These are phyloP conservation scores for Cuculus canorus DNA, from an alignment of 2,797 vertebrate species.

Conservation along the genomic window DNA sequence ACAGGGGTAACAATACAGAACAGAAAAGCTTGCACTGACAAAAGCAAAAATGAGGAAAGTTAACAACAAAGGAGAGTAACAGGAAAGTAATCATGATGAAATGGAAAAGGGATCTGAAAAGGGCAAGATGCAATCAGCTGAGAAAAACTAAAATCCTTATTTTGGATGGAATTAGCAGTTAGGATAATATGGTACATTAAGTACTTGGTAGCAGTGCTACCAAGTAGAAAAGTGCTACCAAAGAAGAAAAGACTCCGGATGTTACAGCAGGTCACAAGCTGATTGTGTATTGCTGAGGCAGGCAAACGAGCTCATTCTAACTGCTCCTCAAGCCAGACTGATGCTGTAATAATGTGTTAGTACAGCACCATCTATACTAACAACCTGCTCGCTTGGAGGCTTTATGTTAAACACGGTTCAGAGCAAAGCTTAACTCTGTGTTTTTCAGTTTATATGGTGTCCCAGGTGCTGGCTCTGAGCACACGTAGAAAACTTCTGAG, in stretches of 20 bases:
- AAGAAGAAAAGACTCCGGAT: not conserved
- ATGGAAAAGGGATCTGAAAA: not conserved
- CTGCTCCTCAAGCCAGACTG: not conserved
- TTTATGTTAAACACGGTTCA: fast-evolving
- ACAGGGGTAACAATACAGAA: not conserved
- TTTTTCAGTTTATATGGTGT: not conserved
- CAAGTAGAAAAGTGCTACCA: too few relatives aligned
- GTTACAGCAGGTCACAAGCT: not conserved
- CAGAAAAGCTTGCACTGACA: not conserved
- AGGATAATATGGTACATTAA: not conserved
- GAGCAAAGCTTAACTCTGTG: not conserved
- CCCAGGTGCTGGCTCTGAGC: not conserved
- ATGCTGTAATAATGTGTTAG: fast-evolving
- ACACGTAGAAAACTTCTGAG: not conserved
- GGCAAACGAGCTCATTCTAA: not conserved
- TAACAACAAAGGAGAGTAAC: not conserved
- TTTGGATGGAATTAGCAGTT: not conserved
- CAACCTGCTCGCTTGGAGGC: too few relatives aligned
- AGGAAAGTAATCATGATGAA: not conserved
- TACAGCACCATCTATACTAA: not conserved
- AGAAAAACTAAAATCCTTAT: not conserved
- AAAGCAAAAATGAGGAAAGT: not conserved
- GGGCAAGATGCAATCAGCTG: not conserved
- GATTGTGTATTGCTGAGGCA: not conserved
- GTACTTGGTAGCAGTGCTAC: not conserved